Evolutionary conservation across 92 coral and sea anemone species (phyloP).

Genomic region (Palythoa heliodiscus): DNA sequence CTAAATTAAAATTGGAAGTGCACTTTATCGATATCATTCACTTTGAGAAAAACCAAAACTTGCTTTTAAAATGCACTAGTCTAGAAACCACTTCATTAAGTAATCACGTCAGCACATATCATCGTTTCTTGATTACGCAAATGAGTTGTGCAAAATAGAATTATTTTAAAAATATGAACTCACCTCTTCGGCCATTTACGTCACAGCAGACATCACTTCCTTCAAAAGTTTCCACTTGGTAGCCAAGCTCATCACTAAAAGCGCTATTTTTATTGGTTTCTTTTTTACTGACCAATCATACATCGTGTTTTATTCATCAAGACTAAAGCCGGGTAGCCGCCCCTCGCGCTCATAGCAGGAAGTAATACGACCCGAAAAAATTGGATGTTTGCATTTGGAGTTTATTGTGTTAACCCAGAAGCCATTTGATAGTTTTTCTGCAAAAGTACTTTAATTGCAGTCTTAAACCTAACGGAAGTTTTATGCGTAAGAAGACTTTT

Average conservation of each 20-base stretch:
- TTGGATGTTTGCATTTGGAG: neutral
- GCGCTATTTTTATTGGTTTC: neutral
- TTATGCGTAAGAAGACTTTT: neutral
- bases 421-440: neutral
- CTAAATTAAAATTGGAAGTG: no score
- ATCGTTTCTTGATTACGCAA: neutral
- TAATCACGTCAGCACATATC: no score
- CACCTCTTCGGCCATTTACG: constrained; percentile 36
- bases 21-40: no score
- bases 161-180: neutral
- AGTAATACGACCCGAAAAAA: neutral
- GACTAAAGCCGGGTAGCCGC: constrained; percentile 39
- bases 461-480: neutral
- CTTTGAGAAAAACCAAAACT: no score
- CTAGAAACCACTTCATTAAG: no score
- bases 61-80: no score
- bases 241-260: constrained; percentile 8
- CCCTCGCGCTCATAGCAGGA: constrained; percentile 31
- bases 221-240: neutral
- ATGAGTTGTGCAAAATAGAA: neutral
- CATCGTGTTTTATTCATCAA: neutral
- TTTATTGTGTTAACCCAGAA: neutral
- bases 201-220: constrained; percentile 7
- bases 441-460: neutral
- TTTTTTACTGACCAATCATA: constrained; percentile 11